Conservation (phyloP, 92 coral and sea anemone species). For the Scolanthus callimorphus region DNA sequence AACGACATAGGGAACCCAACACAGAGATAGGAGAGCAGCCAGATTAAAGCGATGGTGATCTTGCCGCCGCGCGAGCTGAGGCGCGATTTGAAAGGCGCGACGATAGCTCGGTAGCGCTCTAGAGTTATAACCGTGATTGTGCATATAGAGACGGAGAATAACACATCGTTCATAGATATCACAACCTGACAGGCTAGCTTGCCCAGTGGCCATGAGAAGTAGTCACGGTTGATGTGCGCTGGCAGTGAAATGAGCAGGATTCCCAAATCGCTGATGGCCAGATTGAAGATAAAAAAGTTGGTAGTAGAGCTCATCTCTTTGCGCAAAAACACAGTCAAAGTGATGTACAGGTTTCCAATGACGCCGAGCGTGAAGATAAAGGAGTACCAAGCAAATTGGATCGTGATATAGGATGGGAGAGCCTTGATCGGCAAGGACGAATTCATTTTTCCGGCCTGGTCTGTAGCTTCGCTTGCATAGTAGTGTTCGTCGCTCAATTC, state of each 20-base stretch:
- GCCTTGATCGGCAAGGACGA: constrained; percentile 3
- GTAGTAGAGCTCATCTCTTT: constrained; percentile 69
- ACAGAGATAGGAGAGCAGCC: constrained; percentile 42
- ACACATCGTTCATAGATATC: constrained; percentile 73
- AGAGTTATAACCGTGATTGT: constrained; percentile 73
- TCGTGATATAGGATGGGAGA: constrained; percentile 17
- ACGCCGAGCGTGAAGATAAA: constrained; percentile 70
- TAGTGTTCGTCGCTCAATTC: constrained; percentile 4
- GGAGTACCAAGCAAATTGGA: constrained; percentile 82
- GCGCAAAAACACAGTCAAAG: constrained; percentile 50
- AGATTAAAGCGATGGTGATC: constrained; percentile 31
- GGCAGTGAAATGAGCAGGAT: constrained; percentile 74
- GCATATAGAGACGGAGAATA: constrained; percentile 72
- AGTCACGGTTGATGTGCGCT: constrained; percentile 51
- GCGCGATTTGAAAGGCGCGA: constrained; percentile 61
- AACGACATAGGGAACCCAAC: constrained; percentile 57
- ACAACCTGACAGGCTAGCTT: constrained; percentile 65
- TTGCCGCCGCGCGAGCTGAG: constrained; percentile 46
- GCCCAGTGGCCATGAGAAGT: constrained; percentile 75
- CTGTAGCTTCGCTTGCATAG: background rate
- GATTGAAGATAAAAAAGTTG: constrained; percentile 73
- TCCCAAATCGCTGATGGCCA: constrained; percentile 78
- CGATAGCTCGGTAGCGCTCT: constrained; percentile 76
- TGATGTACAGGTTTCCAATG: constrained; percentile 69
- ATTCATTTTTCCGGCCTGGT: constrained; percentile 1